Conservation (phyloP, 2,888 invertebrate species). For the Andrena flavipes region DNA sequence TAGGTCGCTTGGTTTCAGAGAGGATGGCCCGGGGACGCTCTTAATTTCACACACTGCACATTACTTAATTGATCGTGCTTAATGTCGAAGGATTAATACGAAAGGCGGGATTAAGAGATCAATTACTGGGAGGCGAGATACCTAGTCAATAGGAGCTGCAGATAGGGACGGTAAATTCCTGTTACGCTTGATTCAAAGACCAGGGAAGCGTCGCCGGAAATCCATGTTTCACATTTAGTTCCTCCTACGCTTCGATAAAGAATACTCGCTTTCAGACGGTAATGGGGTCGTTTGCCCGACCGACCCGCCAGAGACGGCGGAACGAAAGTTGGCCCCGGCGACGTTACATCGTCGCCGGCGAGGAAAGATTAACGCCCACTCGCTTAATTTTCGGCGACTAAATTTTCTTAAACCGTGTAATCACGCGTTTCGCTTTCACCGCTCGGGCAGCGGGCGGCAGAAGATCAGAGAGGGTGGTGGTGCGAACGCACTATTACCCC, state of each 20-base stretch:
- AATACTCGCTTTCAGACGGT: background rate
- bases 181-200: too few relatives aligned
- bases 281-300: background rate
- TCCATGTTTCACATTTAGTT: too few relatives aligned
- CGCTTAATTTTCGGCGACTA: constrained; percentile 12
- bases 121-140: too few relatives aligned
- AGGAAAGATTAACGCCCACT: constrained; percentile 9
- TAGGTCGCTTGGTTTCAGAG: background rate
- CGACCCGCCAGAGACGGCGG: background rate
- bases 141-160: too few relatives aligned
- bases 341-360: constrained; percentile 1
- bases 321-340: background rate
- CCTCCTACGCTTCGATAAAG: too few relatives aligned
- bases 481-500: constrained; percentile 41
- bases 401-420: constrained; percentile 33
- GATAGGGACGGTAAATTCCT: too few relatives aligned
- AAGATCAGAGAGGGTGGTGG: constrained; percentile 12
- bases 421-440: constrained; percentile 25
- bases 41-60: background rate
- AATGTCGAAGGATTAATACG: too few relatives aligned
- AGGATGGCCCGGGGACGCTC: background rate
- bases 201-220: too few relatives aligned
- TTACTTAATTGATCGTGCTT: too few relatives aligned
- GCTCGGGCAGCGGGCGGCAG: constrained; percentile 3
- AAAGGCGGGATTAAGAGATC: too few relatives aligned